Base-by-base conservation (phyloP, 2,113 vertebrate genomes). In the Theristicus caerulescens region DNA sequence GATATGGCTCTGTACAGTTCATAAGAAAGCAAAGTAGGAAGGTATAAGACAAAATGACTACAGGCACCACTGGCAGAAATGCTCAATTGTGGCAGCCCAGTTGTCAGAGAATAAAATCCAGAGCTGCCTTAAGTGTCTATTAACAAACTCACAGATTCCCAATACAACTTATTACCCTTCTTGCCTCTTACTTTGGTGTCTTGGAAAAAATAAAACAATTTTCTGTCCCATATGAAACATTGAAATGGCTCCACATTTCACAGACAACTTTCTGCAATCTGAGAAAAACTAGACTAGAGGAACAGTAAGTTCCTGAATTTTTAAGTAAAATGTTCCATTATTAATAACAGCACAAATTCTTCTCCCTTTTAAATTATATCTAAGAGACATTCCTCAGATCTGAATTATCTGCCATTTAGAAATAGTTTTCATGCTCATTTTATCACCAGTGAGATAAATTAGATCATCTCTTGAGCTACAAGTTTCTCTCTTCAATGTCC, bases 311-410 rank as follows among this genome's bases (percentile, higher is more conserved):
- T 97, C 81, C 54, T 94, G 84, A 88, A 96, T 96, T 97, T 88
- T 94, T 94, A 95, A 96, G 78, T 94, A 85, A 97, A 96, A 85
- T 86, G 61, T 82, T 96, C 51, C 55, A 93, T 95, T 95, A 97
- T 97, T 97, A 96, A 97, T 69, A 88, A 92, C 87, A 92, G 74
- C 61, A 51, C n/a, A 72, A 88, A 88, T 81, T 91, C 42, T 19
- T 90, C 82, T 87, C 34, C 62, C 57, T 83, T 88, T 83, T 84
- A 82, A 96, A 85, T 97, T 93, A 93, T 76, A 88, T 79, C 65
- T 40, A 65, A 80, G 40, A 88, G n/a, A 86, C 55, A 79, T 92
- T 82, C 87, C 61, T 91, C 67, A 82, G 55, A 54, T 93, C 38
- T 92, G 44, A 97, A 95, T 94, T 83, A 95, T 77, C 74, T 97